Evolutionary conservation across 2,888 invertebrate species (phyloP).

Genomic region (Drosophila imparisetae): DNA sequence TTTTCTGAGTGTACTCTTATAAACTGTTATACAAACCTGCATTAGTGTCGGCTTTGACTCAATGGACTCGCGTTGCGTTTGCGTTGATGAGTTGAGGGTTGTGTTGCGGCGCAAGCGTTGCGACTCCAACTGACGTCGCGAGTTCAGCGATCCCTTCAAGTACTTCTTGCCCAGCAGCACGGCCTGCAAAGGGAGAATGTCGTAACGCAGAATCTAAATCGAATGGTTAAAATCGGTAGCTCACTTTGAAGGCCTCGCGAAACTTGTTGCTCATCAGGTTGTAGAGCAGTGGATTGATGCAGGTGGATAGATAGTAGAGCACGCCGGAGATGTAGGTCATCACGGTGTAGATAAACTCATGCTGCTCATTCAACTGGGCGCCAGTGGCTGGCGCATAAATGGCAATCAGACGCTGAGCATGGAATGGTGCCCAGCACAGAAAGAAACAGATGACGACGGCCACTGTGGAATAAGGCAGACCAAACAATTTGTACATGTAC

Average conservation of each 20-base stretch:
- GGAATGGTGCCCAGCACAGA: constrained; percentile 96
- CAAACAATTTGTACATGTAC: constrained; percentile 30
- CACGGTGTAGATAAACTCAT: constrained; percentile 82
- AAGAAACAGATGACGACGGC: constrained; percentile 96
- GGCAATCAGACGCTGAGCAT: constrained; percentile 93
- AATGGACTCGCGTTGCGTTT: constrained; percentile 86
- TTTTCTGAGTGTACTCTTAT: background rate
- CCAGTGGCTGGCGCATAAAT: constrained; percentile 85
- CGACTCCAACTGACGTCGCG: constrained; percentile 68
- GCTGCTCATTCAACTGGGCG: constrained; percentile 68
- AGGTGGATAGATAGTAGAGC: constrained; percentile 95
- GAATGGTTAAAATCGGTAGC: background rate
- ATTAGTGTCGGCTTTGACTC: constrained; percentile 85
- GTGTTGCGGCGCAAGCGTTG: constrained; percentile 72
- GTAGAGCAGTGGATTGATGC: constrained; percentile 96
- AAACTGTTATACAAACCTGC: constrained; percentile 83
- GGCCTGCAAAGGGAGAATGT: constrained; percentile 52
- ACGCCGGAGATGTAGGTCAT: constrained; percentile 92
- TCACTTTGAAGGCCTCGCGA: constrained; percentile 95
- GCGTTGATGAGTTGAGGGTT: constrained; percentile 83
- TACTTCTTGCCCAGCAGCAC: constrained; percentile 79
- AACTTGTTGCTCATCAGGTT: constrained; percentile 98
- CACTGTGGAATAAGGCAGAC: constrained; percentile 86
- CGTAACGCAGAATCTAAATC: background rate
- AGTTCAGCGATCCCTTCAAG: constrained; percentile 86